Base-by-base conservation (phyloP, 2,888 invertebrate genomes). In the Pachydiplax longipennis region DNA sequence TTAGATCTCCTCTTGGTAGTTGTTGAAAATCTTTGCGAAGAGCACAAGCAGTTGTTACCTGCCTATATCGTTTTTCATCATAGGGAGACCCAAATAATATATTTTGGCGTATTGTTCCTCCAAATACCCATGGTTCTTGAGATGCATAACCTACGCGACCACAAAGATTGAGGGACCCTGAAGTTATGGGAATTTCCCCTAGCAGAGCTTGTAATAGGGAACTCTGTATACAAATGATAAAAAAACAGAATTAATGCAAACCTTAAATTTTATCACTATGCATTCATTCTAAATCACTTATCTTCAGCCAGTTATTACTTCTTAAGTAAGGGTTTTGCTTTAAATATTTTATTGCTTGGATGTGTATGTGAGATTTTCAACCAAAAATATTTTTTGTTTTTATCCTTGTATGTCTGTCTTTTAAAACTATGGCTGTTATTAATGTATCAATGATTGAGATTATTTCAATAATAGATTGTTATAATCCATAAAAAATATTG, bases 91-190 rank as follows among this genome's bases (percentile, higher is more conserved):
- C 99, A 94, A 99, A 99, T 2, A 98, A 94, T 92, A 99, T 98
- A 94, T 99, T 99, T 93, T 99, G 98, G 15, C 98, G 95, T 0
- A 99, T 96, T 91, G 97, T 97, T 1, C 96, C 96, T 0, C 96
- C 95, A 92, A 96, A 96, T 1, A 97, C 94, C 98, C 98, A 98
- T 0, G 98, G 96, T 92, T 97, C 97, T 94, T 98, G 97, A 90
- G 97, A 95, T 1, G 97, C 96, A 93, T 97, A 98, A 0, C 96
- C 95, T 25, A 96, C 93, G 15, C 15, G 94, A 6, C 97, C 97
- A 1, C 95, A 95, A 25, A 97, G 93, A 93, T 94, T 95, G 90
- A 97, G 93, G 0, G 94, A 94, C 0, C 98, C 97, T 40, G 94
- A 93, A 0, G 94, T 93, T 8, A 96, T 94, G 0, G 95, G 95